Conservation (phyloP, 2,888 invertebrate genomes). For the Amphimallon solstitiale region DNA sequence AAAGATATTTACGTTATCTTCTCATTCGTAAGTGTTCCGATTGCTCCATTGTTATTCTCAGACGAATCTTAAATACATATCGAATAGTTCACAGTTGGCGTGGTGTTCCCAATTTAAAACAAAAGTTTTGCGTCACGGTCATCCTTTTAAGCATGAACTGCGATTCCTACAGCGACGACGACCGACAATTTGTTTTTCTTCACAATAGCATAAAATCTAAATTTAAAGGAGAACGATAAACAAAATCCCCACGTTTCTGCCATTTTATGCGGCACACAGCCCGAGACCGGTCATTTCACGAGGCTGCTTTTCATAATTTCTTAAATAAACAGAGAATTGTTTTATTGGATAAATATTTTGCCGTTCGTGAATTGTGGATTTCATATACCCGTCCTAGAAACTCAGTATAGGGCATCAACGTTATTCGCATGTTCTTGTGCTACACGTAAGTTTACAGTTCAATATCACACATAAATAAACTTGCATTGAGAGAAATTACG, state of each 20-base stretch:
- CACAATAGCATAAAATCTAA: constrained; percentile 4
- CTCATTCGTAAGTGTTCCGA: no score
- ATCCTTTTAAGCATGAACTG: no score
- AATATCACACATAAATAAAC: not conserved
- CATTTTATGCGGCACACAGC: no score
- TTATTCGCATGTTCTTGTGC: not conserved
- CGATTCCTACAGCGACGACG: constrained; percentile 3
- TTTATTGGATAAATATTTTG: not conserved
- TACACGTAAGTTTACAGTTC: not conserved
- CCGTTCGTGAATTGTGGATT: no score
- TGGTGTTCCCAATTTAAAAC: not conserved
- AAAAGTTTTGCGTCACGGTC: not conserved
- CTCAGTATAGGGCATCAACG: not conserved
- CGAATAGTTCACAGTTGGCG: no score
- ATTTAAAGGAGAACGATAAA: constrained; percentile 3
- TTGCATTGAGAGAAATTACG: no score
- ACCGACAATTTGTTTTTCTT: not conserved
- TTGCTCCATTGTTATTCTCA: no score
- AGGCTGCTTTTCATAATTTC: not conserved
- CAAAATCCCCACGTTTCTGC: not conserved
- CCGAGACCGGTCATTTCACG: not conserved
- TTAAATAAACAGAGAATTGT: not conserved
- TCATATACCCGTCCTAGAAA: not conserved
- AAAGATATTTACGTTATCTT: no score
- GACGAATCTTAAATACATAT: no score